Evolutionary conservation across 2,797 vertebrate species (phyloP), one percentile per base, ranked within the genome.

Genomic region (Channallabes apus): DNA sequence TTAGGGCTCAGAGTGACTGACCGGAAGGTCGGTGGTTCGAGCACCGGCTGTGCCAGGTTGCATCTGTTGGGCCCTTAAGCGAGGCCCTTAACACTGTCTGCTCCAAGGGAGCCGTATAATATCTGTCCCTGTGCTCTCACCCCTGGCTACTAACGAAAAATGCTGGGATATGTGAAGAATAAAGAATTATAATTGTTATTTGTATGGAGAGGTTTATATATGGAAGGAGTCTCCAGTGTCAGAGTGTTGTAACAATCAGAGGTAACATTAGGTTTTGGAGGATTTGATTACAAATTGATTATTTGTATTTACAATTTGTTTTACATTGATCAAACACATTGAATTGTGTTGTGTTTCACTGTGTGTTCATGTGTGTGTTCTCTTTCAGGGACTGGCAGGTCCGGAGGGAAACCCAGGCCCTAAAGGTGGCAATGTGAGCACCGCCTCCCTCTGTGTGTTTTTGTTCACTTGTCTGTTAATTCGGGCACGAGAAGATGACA

Each of bases 391-490:
- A 75, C 96, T 95, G 93, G 97, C 93, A 89, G 98, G 98, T 89
- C 97, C 97, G 84, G 95, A 99, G 95, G 98, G 98, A 93, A 96
- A 95, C 93, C 96, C 95, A 68, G 98, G 98, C 84, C 95, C 97
- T 92, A 99, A 99, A 96, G 98, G 98, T 93, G 87, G 96, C 86
- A 93, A 95, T 92, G 98, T 99, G 96, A 81, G 88, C 59, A 86
- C 69, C 46, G 7, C 27, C n/a, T 54, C 78, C 90, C 73, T 82
- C 29, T 41, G 0, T 41, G 18, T 22, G 17, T 68, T 32, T 18
- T 12, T 56, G 20, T 56, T 32, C 32, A 6, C 32, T 38, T 22
- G 14, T 77, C 27, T 61, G 9, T 61, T 12, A 17, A 75, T 9
- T 75, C 6, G 2, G 29, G 8, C 20, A 14, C 46, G 46, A 18